Conservation (phyloP, 2,888 invertebrate species). For the Hermaeophaga mercurialis region DNA sequence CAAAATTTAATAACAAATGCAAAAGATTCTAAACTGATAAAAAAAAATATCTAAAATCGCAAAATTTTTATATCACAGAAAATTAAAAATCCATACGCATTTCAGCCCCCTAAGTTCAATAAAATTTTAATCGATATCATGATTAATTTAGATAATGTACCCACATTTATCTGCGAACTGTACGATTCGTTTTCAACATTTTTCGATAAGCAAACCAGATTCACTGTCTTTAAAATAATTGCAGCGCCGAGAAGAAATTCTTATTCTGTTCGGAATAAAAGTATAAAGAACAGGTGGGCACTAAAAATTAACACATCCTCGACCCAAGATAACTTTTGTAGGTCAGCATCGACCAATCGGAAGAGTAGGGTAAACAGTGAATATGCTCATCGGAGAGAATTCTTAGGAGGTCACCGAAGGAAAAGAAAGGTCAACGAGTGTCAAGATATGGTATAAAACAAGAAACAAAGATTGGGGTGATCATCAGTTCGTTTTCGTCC, state of each 20-base stretch:
- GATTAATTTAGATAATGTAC: too few relatives aligned
- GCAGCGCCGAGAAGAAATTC: slow-evolving; percentile 26
- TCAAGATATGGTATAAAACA: slow-evolving; percentile 52
- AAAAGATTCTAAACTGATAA: too few relatives aligned
- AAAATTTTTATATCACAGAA: too few relatives aligned
- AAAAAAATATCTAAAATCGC: too few relatives aligned
- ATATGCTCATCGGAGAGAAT: slow-evolving; percentile 30
- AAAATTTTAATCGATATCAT: too few relatives aligned
- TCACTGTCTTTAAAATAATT: slow-evolving; percentile 40
- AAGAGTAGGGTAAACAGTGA: slow-evolving; percentile 49
- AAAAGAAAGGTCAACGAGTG: slow-evolving; percentile 53
- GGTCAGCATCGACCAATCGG: slow-evolving; percentile 52
- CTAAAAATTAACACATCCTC: slow-evolving; percentile 34
- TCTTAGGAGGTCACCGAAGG: slow-evolving; percentile 52
- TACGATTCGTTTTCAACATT: slow-evolving; percentile 27
- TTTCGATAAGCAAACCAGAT: slow-evolving; percentile 36
- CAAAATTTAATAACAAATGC: too few relatives aligned
- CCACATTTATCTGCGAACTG: too few relatives aligned
- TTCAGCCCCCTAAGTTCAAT: too few relatives aligned
- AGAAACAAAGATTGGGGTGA: slow-evolving; percentile 46
- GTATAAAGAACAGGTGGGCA: slow-evolving; percentile 28
- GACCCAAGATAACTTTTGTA: slow-evolving; percentile 44
- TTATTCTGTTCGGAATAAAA: slow-evolving; percentile 19
- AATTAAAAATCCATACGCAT: too few relatives aligned
- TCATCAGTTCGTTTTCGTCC: slow-evolving; percentile 52